Conservation (phyloP, 1,140 invertebrate species). For the Aphelenchoides fujianensis region DNA sequence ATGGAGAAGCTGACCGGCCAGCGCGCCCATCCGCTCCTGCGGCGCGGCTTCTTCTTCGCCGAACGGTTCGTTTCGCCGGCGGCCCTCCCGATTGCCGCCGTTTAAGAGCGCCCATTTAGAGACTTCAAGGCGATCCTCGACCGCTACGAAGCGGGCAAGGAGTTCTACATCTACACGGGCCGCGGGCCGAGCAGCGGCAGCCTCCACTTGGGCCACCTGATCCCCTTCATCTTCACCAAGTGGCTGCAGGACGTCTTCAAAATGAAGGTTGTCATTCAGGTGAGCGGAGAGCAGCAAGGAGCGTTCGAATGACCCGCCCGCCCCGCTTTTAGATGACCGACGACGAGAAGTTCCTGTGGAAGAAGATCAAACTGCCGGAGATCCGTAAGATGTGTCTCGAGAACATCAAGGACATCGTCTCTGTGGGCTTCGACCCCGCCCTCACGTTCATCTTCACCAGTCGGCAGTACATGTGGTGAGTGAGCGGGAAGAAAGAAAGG, state of each 20-base stretch:
- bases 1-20: slow-evolving; percentile 85
- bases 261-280: slow-evolving; percentile 74
- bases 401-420: slow-evolving; percentile 97
- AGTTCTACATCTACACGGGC: slow-evolving; percentile 96
- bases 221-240: slow-evolving; percentile 95
- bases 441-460: slow-evolving; percentile 98
- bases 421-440: slow-evolving; percentile 87
- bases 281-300: too few species aligned
- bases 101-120: slow-evolving; percentile 64
- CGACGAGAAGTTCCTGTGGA: slow-evolving; percentile 98
- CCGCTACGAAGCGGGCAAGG: slow-evolving; percentile 80
- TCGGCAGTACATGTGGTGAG: slow-evolving; percentile 89
- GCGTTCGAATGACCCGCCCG: too few species aligned
- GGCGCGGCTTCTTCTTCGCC: slow-evolving; percentile 93
- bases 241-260: slow-evolving; percentile 97
- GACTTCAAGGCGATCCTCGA: slow-evolving; percentile 73
- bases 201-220: slow-evolving; percentile 93
- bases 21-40: slow-evolving; percentile 82
- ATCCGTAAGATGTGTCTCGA: slow-evolving; percentile 78
- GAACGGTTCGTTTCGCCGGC: slow-evolving; percentile 70
- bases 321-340: slow-evolving; percentile 81
- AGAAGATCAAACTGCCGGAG: slow-evolving; percentile 85
- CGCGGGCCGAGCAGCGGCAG: slow-evolving; percentile 90
- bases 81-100: slow-evolving; percentile 2
- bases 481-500: slow-evolving; percentile 25